Evolutionary conservation across 2,797 vertebrate species (phyloP).

Genomic region (Ibycter americanus): DNA sequence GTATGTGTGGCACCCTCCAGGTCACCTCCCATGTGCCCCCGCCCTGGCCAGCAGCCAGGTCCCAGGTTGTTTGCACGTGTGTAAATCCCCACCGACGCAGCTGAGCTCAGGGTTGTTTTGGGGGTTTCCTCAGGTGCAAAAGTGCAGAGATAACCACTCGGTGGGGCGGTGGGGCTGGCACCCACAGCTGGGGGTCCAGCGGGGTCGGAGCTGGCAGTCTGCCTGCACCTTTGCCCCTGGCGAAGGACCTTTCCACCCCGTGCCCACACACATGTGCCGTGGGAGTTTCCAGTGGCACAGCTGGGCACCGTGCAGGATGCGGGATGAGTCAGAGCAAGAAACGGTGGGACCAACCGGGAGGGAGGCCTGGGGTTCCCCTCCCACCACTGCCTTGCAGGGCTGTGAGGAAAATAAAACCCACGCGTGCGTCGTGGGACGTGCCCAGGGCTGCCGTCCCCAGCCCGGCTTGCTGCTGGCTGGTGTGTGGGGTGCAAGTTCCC

Average conservation of each 20-base stretch:
- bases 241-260: background rate
- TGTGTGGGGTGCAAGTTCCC: rapidly evolving
- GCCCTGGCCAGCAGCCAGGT: too few species aligned
- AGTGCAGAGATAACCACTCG: rapidly evolving
- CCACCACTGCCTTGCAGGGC: rapidly evolving
- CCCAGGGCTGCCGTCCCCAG: background rate
- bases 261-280: background rate
- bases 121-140: background rate
- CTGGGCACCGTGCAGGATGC: background rate
- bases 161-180: background rate
- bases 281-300: background rate
- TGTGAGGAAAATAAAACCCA: background rate
- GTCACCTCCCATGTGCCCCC: background rate
- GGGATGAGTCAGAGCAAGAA: background rate
- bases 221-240: rapidly evolving
- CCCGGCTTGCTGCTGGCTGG: background rate
- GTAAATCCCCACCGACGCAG: background rate
- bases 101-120: rapidly evolving
- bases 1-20: rapidly evolving
- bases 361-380: background rate
- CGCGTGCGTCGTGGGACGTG: rapidly evolving
- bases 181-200: rapidly evolving
- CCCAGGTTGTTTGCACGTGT: rapidly evolving
- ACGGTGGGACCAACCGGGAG: rapidly evolving
- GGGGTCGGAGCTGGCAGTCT: background rate